Evolutionary conservation across 2,797 vertebrate species (phyloP).

Genomic region (Borostomias antarcticus): DNA sequence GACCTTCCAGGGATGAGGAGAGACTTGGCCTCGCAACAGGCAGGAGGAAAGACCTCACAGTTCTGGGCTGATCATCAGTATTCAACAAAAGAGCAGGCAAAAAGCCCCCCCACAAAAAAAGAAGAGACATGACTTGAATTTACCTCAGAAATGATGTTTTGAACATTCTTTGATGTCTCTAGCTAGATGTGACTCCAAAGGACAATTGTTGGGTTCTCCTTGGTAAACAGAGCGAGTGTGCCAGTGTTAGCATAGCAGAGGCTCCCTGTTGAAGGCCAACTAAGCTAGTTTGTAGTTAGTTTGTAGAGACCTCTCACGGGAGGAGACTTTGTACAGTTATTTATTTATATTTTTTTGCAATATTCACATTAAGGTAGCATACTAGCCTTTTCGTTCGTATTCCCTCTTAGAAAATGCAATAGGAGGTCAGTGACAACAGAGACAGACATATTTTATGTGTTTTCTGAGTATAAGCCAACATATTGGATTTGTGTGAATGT

Average conservation of each 20-base stretch:
- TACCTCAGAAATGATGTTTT: slow-evolving; percentile 13
- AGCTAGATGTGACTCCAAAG: slow-evolving; percentile 31
- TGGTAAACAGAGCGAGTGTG: slow-evolving; percentile 34
- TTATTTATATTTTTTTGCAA: slow-evolving; percentile 38
- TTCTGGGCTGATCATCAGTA: slow-evolving; percentile 29
- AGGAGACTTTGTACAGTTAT: slow-evolving; percentile 63
- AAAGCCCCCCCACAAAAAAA: slow-evolving; percentile 10
- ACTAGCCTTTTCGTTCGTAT: slow-evolving; percentile 28
- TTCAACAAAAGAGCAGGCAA: slow-evolving; percentile 16
- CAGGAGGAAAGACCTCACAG: slow-evolving; percentile 29
- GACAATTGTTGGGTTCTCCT: not conserved
- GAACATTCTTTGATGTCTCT: slow-evolving; percentile 18
- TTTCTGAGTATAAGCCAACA: slow-evolving; percentile 41
- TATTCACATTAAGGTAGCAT: slow-evolving; percentile 63
- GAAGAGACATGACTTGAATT: slow-evolving; percentile 14
- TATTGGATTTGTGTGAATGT: slow-evolving; percentile 60
- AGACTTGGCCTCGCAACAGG: slow-evolving; percentile 25
- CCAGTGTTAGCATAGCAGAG: slow-evolving; percentile 13
- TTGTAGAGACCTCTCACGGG: slow-evolving; percentile 38
- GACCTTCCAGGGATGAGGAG: slow-evolving; percentile 22
- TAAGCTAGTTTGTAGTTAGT: slow-evolving; percentile 21
- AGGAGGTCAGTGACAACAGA: slow-evolving; percentile 22
- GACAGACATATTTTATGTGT: slow-evolving; percentile 33
- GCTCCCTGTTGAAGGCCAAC: too few species aligned
- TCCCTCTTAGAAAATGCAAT: slow-evolving; percentile 33